Conservation (phyloP, 2,113 vertebrate species). For the Nesoenas mayeri region DNA sequence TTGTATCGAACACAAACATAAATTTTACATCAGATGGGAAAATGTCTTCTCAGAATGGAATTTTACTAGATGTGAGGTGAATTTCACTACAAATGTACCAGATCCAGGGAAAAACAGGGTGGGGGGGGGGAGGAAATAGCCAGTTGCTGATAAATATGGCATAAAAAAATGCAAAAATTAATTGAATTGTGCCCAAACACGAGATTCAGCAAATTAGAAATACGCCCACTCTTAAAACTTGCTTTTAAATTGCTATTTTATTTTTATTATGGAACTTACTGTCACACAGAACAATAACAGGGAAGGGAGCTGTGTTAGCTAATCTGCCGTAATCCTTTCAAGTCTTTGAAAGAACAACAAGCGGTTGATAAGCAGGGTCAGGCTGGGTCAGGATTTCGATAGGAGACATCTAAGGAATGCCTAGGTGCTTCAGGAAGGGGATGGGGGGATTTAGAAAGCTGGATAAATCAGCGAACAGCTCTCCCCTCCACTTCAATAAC, state of each 20-base stretch:
- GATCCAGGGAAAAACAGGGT: not conserved
- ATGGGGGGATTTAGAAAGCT: conserved; percentile 17
- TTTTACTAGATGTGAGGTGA: not conserved
- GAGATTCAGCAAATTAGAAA: not conserved
- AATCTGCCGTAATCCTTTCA: conserved; percentile 64
- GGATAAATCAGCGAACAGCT: not conserved
- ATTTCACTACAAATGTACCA: conserved; percentile 35
- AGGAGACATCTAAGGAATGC: conserved; percentile 64
- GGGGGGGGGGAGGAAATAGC: not conserved
- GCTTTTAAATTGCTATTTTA: not conserved
- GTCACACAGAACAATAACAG: not conserved
- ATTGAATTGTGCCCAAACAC: not conserved
- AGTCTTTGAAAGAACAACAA: conserved; percentile 53
- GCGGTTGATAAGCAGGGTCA: conserved; percentile 56
- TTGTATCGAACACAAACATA: conserved; percentile 26
- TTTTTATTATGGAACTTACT: not conserved
- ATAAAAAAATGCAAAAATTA: not conserved
- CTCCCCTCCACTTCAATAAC: not conserved
- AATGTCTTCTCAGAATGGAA: conserved; percentile 38
- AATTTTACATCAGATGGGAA: conserved; percentile 19
- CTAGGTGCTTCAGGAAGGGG: conserved; percentile 57
- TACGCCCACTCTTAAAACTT: not conserved
- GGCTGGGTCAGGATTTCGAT: conserved; percentile 50
- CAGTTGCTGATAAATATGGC: not conserved
- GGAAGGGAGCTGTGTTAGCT: conserved; percentile 13